A percentile compares a stretch with the other conserved stretches of the same genome.
These are phyloP conservation scores for Bombus terrestris DNA, from an alignment of 1,140 invertebrate genomes.

Conservation along the genomic window DNA sequence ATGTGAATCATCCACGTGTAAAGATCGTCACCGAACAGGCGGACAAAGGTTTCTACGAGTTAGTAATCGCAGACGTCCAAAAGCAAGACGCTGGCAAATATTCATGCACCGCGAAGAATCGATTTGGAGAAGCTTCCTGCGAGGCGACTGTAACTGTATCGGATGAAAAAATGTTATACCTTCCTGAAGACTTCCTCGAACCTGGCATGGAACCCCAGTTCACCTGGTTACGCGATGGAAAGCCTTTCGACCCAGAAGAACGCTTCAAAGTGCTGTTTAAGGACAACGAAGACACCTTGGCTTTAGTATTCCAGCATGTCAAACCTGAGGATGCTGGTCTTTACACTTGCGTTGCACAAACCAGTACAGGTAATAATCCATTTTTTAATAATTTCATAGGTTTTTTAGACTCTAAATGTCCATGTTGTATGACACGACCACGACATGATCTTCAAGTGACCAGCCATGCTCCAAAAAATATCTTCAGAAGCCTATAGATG, in stretches of 20 bases:
- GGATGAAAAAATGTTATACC: constrained; percentile 92
- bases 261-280: constrained; percentile 96
- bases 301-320: constrained; percentile 96
- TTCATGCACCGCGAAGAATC: constrained; percentile 93
- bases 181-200: constrained; percentile 86
- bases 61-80: constrained; percentile 93
- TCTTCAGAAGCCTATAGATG: too few species aligned
- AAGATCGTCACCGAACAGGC: constrained; percentile 89
- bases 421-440: too few species aligned
- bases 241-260: constrained; percentile 94
- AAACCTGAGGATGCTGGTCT: constrained; percentile 96
- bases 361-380: constrained; percentile 86
- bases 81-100: constrained; percentile 93
- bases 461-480: too few species aligned
- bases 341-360: constrained; percentile 97
- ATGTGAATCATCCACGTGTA: constrained; percentile 87
- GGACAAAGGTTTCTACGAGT: constrained; percentile 93
- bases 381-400: background rate
- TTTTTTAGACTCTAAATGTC: background rate
- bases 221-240: constrained; percentile 95
- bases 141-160: constrained; percentile 91
- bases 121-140: constrained; percentile 89
- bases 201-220: constrained; percentile 92
- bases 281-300: constrained; percentile 95
- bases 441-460: too few species aligned